These are phyloP conservation scores for Orussus abietinus DNA, from an alignment of 1,140 invertebrate species.

Conservation along the genomic window DNA sequence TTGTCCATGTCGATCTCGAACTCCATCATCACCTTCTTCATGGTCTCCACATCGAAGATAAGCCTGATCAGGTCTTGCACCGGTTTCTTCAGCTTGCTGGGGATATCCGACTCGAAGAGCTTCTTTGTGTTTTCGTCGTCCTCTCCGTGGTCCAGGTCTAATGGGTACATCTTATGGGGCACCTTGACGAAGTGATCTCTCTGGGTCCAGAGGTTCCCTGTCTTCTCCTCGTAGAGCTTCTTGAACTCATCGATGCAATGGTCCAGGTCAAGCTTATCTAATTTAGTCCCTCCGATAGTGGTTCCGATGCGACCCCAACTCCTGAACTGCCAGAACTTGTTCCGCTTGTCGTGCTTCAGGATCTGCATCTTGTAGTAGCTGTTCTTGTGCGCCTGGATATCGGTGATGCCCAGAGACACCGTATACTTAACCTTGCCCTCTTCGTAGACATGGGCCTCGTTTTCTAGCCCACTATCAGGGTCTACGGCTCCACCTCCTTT, in stretches of 20 bases:
- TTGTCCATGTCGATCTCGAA: constrained; percentile 96
- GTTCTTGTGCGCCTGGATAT: constrained; percentile 84
- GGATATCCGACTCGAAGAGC: constrained; percentile 39
- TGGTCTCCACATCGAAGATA: constrained; percentile 87
- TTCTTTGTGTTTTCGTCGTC: constrained; percentile 39
- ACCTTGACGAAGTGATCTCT: constrained; percentile 73
- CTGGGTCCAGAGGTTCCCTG: constrained; percentile 74
- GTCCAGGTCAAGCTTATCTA: constrained; percentile 59
- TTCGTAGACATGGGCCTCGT: constrained; percentile 77
- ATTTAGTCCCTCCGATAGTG: constrained; percentile 78
- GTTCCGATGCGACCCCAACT: constrained; percentile 95
- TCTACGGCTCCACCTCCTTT: constrained; percentile 88
- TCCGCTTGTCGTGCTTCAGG: constrained; percentile 68
- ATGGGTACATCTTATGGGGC: constrained; percentile 77
- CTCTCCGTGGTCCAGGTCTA: constrained; percentile 86
- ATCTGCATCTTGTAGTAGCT: constrained; percentile 95
- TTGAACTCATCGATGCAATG: constrained; percentile 68
- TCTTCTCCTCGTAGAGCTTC: constrained; percentile 75
- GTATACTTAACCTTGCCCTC: constrained; percentile 65
- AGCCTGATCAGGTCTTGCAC: constrained; percentile 81
- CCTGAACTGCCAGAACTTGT: constrained; percentile 78
- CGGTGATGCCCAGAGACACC: constrained; percentile 77
- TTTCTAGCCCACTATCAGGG: constrained; percentile 79
- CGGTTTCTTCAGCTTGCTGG: constrained; percentile 69
- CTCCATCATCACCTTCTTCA: constrained; percentile 91